A percentile compares a stretch with the other conserved stretches of the same genome.
phyloP scores from a whole-genome alignment of 2,888 invertebrate genomes.

The Itoplectis maculator region DNA sequence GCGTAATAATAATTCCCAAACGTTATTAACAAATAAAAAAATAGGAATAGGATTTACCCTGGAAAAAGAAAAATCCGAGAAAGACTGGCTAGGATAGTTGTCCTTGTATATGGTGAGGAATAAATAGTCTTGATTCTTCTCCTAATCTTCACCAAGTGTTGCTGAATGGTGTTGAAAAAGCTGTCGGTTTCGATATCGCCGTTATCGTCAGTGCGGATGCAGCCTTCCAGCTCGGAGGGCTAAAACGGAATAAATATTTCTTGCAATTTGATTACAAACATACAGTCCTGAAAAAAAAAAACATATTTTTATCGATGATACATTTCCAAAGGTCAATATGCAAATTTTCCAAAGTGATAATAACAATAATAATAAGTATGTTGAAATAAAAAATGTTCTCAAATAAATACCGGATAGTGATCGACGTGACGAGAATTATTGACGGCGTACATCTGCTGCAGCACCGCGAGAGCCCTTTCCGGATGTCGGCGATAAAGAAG shows the following conservation, averaged over 20 bases:
- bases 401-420: conserved; percentile 79
- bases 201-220: conserved; percentile 50
- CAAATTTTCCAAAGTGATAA: too few relatives aligned
- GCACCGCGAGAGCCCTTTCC: conserved; percentile 80
- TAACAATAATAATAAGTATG: too few relatives aligned
- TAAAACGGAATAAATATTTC: conserved; percentile 30
- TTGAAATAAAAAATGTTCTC: not conserved
- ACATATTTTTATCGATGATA: not conserved
- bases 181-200: conserved; percentile 26
- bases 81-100: conserved; percentile 67
- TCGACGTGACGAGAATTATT: conserved; percentile 84
- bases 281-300: too few relatives aligned
- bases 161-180: conserved; percentile 43
- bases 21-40: too few relatives aligned
- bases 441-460: conserved; percentile 85
- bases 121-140: conserved; percentile 62
- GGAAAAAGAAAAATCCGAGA: conserved; percentile 73
- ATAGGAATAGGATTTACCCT: conserved; percentile 70
- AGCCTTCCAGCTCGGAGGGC: conserved; percentile 63
- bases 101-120: conserved; percentile 62
- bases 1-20: too few relatives aligned
- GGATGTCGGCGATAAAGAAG: conserved; percentile 81
- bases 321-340: too few relatives aligned
- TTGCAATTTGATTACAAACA: not conserved
- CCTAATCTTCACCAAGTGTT: conserved; percentile 58